A percentile compares a stretch with the other conserved stretches of the same genome.
Conservation (phyloP, 1,140 invertebrate genomes). For the Harlomillsia oculata region DNA sequence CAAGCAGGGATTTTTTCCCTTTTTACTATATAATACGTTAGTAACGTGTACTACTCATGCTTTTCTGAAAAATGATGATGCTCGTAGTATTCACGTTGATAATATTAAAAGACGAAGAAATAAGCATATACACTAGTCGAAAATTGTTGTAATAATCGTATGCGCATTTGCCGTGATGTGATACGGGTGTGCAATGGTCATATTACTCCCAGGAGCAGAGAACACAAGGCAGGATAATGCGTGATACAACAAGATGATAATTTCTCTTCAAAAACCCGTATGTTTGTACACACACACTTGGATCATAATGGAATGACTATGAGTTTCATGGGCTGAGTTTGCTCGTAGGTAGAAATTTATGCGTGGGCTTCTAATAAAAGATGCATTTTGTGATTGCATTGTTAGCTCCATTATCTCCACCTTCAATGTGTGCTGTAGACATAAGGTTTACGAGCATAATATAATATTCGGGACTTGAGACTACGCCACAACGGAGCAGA, state of each 20-base stretch:
- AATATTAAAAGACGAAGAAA: too few species aligned
- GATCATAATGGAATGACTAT: too few species aligned
- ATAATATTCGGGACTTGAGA: too few species aligned
- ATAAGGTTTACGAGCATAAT: conserved; percentile 10
- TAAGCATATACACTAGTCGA: too few species aligned
- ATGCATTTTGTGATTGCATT: conserved; percentile 28
- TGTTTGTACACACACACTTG: too few species aligned
- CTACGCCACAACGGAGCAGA: too few species aligned
- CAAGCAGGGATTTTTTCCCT: neutral
- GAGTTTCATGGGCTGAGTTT: neutral
- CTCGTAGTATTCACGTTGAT: too few species aligned
- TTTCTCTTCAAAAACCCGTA: too few species aligned
- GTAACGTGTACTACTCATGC: too few species aligned
- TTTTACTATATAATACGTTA: too few species aligned
- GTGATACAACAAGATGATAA: neutral
- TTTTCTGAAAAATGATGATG: too few species aligned
- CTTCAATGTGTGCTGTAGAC: conserved; percentile 20
- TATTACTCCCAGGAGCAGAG: neutral
- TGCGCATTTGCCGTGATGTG: neutral
- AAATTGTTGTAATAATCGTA: too few species aligned
- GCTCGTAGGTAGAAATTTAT: conserved; percentile 19
- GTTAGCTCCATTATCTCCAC: conserved; percentile 27
- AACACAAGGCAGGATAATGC: neutral
- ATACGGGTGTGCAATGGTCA: neutral
- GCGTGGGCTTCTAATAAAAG: conserved; percentile 26